Base-by-base conservation (phyloP, 2,888 invertebrate genomes). In the Tipula unca region DNA sequence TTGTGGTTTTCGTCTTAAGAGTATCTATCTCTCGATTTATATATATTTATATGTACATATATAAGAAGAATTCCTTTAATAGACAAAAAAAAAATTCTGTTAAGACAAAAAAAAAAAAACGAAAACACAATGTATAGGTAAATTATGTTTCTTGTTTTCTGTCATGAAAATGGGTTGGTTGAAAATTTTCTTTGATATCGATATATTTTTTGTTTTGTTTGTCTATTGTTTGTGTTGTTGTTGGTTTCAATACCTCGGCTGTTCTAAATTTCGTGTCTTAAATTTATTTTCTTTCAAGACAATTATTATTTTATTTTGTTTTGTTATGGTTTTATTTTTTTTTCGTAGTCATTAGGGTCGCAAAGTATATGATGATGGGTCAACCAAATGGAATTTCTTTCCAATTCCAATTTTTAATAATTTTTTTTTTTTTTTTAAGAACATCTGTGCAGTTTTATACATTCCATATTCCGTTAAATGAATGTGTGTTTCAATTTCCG, bases 61-160 rank as follows among this genome's bases (percentile, higher is more conserved):
- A 48, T 17, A 54, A 54, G 69, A 69, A 69, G 69, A 69, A 69
- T 69, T 69, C 69, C 69, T 69, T 69, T 69, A 69, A 69, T 69
- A 69, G 69, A 69, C 69, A 69, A 69, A 69, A 48, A 39, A n/a
- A n/a, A 39, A 48, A 48, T 48, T 48, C 48, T 48, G 48, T 48
- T 48, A 48, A 48, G 48, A 48, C 48, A 20, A 48, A 48, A 48
- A 69, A 69, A 48, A 14, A 48, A 69, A 69, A 69, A 25, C 25
- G 69, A 69, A 69, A 69, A 69, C 69, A 69, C 69, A 69, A 69
- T 69, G 69, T 69, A 69, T 69, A 69, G 69, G 69, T 69, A 69
- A 69, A 69, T 69, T 69, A 69, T 69, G 69, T 69, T 69, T 69
- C 69, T 69, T 69, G 69, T 69, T 25, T 69, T 20, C 69, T 69